Percentiles rank a stretch among this genome's conserved stretches.
Conservation (phyloP, 2,888 invertebrate genomes). For the Cosmopolites sordidus region DNA sequence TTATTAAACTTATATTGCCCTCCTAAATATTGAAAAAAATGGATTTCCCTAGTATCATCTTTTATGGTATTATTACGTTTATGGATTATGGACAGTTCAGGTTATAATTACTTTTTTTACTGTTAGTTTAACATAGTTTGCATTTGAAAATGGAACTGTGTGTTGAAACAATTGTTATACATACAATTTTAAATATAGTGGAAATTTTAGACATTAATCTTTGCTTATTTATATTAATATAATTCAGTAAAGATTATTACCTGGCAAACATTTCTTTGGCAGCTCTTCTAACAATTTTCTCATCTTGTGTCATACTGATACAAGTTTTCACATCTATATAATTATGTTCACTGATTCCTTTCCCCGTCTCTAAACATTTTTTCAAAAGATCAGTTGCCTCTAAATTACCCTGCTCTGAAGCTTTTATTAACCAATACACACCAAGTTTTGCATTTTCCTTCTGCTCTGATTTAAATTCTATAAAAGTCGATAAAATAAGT, state of each 20-base stretch:
- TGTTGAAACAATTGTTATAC: too few relatives aligned
- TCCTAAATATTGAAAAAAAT: too few relatives aligned
- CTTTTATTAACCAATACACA: conserved; percentile 87
- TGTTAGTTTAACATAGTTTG: too few relatives aligned
- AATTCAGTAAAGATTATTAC: conserved; percentile 50
- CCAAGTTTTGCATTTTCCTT: conserved; percentile 77
- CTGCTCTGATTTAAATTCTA: conserved; percentile 56
- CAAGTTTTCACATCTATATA: conserved; percentile 72
- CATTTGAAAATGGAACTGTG: too few relatives aligned
- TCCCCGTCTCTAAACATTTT: conserved; percentile 67
- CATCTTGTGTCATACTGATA: conserved; percentile 77
- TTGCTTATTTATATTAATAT: too few relatives aligned
- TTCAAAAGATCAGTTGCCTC: conserved; percentile 78
- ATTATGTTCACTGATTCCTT: conserved; percentile 71
- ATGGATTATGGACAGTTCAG: too few relatives aligned
- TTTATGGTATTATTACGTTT: too few relatives aligned
- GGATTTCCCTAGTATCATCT: too few relatives aligned
- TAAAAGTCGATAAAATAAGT: conserved; percentile 13
- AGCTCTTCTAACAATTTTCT: conserved; percentile 82
- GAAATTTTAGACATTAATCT: too few relatives aligned
- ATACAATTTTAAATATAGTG: too few relatives aligned
- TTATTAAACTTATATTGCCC: too few relatives aligned
- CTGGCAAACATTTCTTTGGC: conserved; percentile 84
- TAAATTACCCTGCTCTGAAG: conserved; percentile 86
- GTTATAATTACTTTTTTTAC: too few relatives aligned